Evolutionary conservation across 2,888 invertebrate species (phyloP).

Genomic region (Zelleria hepariella): DNA sequence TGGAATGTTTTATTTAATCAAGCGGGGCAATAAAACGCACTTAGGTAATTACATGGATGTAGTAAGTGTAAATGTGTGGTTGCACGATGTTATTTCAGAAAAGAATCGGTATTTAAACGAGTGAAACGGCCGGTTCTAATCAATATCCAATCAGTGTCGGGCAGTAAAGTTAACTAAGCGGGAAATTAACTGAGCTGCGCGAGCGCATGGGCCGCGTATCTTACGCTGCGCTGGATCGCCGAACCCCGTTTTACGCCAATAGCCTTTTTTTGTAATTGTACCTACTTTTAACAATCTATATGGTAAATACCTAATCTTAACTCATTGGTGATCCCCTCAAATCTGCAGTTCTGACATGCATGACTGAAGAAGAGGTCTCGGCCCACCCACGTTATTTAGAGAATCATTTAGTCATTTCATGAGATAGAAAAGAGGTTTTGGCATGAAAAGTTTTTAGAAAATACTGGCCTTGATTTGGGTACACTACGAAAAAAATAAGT

Average conservation of each 20-base stretch:
- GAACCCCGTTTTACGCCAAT: background rate
- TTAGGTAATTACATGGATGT: slow-evolving; percentile 56
- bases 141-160: slow-evolving; percentile 64
- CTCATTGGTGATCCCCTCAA: too few relatives aligned
- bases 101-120: slow-evolving; percentile 56
- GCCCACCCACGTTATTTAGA: too few relatives aligned
- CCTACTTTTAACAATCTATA: too few relatives aligned
- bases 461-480: too few relatives aligned
- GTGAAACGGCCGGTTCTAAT: slow-evolving; percentile 62
- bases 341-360: too few relatives aligned
- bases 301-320: too few relatives aligned
- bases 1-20: slow-evolving; percentile 60
- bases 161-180: slow-evolving; percentile 70
- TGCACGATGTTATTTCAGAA: slow-evolving; percentile 56
- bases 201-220: slow-evolving; percentile 9
- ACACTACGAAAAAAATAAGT: too few relatives aligned
- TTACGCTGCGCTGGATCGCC: background rate
- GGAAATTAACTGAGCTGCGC: slow-evolving; percentile 57
- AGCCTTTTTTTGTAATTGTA: too few relatives aligned
- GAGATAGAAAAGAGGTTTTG: too few relatives aligned
- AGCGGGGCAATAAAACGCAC: slow-evolving; percentile 48
- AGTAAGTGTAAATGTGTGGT: slow-evolving; percentile 66
- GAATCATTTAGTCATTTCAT: too few relatives aligned
- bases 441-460: too few relatives aligned
- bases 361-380: too few relatives aligned